Percentiles rank a stretch among this genome's conserved stretches.
Conservation (phyloP, 2,113 vertebrate genomes). For the Buteo buteo region DNA sequence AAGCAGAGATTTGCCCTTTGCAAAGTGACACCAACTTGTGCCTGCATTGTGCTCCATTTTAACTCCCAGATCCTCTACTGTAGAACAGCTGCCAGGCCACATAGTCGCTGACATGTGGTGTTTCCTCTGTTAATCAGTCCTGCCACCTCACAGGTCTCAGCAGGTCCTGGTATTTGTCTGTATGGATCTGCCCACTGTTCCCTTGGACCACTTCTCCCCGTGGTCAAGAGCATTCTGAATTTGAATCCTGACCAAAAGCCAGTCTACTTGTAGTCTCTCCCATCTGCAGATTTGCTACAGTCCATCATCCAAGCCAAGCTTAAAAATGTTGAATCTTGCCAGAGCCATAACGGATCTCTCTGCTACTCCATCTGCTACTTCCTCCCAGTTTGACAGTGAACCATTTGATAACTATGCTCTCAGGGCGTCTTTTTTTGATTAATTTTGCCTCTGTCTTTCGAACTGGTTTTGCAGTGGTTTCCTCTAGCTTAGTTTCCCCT, state of each 20-base stretch:
- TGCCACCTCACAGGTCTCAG: not conserved
- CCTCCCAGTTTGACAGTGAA: slow-evolving; percentile 6
- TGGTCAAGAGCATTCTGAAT: not conserved
- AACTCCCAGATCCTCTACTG: not conserved
- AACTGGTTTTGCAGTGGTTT: not conserved
- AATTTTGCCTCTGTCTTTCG: not conserved
- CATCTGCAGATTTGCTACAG: not conserved
- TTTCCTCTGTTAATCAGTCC: not conserved
- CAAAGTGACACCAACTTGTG: not conserved
- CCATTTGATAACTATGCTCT: not conserved
- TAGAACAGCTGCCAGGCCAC: not conserved
- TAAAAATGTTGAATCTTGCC: not conserved
- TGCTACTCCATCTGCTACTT: slow-evolving; percentile 32
- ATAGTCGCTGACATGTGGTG: not conserved
- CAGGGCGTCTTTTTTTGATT: not conserved
- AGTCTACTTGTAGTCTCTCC: not conserved
- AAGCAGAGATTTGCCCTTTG: not conserved
- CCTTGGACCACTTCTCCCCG: not conserved
- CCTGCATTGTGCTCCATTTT: not conserved
- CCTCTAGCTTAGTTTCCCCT: not conserved
- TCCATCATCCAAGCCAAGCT: slow-evolving; percentile 1
- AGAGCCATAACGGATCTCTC: not conserved
- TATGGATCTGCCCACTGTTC: not conserved
- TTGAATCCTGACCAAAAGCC: slow-evolving; percentile 12
- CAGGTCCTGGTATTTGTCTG: not conserved